phyloP scores from a whole-genome alignment of 1,140 invertebrate genomes.

The fruit fly (Drosophila melanogaster) region Release_6_plus_ISO1_MT NT_033777.3:13728001-13728500 shows the following conservation, averaged over 20 bases:
- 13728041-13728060: constrained; percentile 38
- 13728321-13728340: constrained; percentile 54
- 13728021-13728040: constrained; percentile 32
- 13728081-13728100: background rate
- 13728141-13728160: constrained; percentile 58
- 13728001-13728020: constrained; percentile 9
- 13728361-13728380: constrained; percentile 68
- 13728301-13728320: constrained; percentile 57
- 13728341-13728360: constrained; percentile 1
- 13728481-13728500: constrained; percentile 68
- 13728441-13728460: constrained; percentile 10
- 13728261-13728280: constrained; percentile 57
- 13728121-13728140: constrained; percentile 37
- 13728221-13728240: constrained; percentile 54
- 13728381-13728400: constrained; percentile 72
- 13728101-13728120: constrained; percentile 15
- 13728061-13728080: constrained; percentile 4
- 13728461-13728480: constrained; percentile 42
- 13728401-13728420: constrained; percentile 68
- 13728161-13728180: constrained; percentile 42
- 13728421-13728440: constrained; percentile 60
- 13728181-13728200: constrained; percentile 42
- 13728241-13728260: constrained; percentile 23
- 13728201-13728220: constrained; percentile 52
- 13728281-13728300: constrained; percentile 65